Evolutionary conservation across 2,888 invertebrate genomes (phyloP), one percentile per base, ranked within the genome.

Genomic region (Syritta pipiens): DNA sequence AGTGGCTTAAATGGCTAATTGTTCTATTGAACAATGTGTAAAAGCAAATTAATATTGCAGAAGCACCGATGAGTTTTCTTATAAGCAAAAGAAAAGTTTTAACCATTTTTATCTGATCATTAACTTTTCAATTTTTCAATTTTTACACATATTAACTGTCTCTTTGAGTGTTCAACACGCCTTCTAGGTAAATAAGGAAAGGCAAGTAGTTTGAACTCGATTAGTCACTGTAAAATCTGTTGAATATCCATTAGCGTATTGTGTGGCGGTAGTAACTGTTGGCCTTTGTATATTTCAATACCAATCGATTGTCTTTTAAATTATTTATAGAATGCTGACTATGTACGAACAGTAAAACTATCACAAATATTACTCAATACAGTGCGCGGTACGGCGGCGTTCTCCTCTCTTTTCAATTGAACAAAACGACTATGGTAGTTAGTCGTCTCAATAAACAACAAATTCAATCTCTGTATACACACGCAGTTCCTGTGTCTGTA

Each of bases 301-400:
- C 40, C 40, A 59, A 68, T 68, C 71, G 53, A 60, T 60, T 60
- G 71, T 53, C 28, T 62, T 46, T 19, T 6, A 20, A 60, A 30
- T 51, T 71, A 71, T 71, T 71, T 71, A 62, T 71, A 71, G 62
- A 24, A 6, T 19, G 35, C 60, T 62, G 44, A 53, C 68, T 44
- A 26, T 65, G 19, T 68, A 59, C 32, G 35, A 68, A 42, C 28
- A 17, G 24, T 49, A 60, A 60, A 69, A 71, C 46, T 46, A 71
- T 48, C 55, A 53, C 53, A 62, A 62, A 53, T 46, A 71, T 53
- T 71, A 55, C 62, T 71, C 53, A 51, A 60, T 71, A 37, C 60
- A 62, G 60, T 71, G 71, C 71, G 71, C 53, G 60, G 71, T 71
- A 60, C 59, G 12, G 53, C 40, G 6, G 19, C 30, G 17, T 17